Percentiles rank a stretch among this genome's conserved stretches.
phyloP scores from a whole-genome alignment of 2,797 vertebrate species.

The Cichlasoma orientale region DNA sequence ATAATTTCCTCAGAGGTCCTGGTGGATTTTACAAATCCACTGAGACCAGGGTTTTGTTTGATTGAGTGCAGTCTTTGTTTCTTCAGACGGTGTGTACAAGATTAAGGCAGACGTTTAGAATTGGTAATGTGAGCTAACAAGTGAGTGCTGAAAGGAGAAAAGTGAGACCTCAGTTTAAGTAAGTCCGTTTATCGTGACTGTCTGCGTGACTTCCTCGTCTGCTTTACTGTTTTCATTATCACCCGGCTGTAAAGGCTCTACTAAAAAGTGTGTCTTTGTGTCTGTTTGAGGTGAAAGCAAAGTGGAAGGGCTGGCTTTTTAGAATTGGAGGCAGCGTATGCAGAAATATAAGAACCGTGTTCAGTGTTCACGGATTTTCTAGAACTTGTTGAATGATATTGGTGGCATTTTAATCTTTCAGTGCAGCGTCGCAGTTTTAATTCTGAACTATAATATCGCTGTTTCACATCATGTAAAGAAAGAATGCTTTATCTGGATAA shows the following conservation, averaged over 20 bases:
- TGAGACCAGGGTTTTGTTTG: conserved; percentile 55
- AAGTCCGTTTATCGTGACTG: conserved; percentile 54
- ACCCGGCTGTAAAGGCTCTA: conserved; percentile 23
- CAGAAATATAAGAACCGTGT: conserved; percentile 16
- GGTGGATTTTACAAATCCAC: conserved; percentile 53
- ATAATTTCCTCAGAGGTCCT: conserved; percentile 50
- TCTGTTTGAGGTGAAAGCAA: conserved; percentile 16
- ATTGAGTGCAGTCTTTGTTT: conserved; percentile 72
- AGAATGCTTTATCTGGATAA: too few species aligned
- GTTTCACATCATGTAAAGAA: neutral
- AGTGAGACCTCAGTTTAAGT: conserved; percentile 61
- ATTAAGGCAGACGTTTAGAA: conserved; percentile 63
- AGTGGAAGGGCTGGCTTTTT: neutral
- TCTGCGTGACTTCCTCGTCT: conserved; percentile 48
- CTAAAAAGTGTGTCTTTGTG: conserved; percentile 30
- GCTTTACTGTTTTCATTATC: conserved; percentile 46
- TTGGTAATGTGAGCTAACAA: conserved; percentile 69
- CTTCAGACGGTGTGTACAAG: conserved; percentile 41
- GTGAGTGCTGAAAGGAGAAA: conserved; percentile 56
- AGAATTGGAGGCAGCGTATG: neutral
- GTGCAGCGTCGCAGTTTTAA: neutral
- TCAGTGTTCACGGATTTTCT: neutral
- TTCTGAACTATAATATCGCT: neutral
- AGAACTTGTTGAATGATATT: neutral
- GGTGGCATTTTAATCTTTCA: too few species aligned